Evolutionary conservation across 2,797 vertebrate genomes (phyloP).

Genomic region (Galagoides demidoff): DNA sequence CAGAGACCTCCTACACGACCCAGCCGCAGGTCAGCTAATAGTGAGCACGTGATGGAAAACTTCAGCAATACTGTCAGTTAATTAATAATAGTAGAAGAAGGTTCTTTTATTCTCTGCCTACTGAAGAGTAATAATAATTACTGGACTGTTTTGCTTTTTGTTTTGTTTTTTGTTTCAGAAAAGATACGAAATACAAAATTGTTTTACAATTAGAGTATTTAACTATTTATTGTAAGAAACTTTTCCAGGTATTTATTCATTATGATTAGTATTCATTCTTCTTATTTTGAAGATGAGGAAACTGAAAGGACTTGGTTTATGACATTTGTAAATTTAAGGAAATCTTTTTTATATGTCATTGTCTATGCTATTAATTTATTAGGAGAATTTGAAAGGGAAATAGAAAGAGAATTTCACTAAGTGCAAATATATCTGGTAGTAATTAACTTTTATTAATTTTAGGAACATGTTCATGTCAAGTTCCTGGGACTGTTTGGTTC

Average conservation of each 20-base stretch:
- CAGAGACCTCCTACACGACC: background rate
- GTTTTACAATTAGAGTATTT: background rate
- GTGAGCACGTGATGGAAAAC: conserved; percentile 19
- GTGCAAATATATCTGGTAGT: conserved; percentile 25
- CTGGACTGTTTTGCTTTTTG: background rate
- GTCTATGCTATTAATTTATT: background rate
- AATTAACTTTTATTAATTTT: conserved; percentile 23
- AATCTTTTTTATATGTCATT: conserved; percentile 52
- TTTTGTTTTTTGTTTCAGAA: conserved; percentile 29
- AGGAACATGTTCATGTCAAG: conserved; percentile 9
- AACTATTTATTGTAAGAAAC: conserved; percentile 6
- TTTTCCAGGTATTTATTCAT: background rate
- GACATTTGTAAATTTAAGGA: conserved; percentile 22
- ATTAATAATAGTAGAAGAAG: conserved; percentile 28
- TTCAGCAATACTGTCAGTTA: conserved; percentile 34
- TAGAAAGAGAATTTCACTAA: background rate
- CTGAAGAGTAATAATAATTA: background rate
- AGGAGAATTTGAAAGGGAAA: conserved; percentile 40
- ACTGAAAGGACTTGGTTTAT: background rate
- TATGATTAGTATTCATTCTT: background rate
- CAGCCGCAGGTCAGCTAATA: background rate
- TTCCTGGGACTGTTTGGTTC: conserved; percentile 42
- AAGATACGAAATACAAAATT: background rate
- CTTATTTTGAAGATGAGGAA: conserved; percentile 41
- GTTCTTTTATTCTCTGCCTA: background rate